These are phyloP conservation scores for Drosophila persimilis DNA, from an alignment of 1,140 invertebrate genomes.

Conservation along the genomic window DNA sequence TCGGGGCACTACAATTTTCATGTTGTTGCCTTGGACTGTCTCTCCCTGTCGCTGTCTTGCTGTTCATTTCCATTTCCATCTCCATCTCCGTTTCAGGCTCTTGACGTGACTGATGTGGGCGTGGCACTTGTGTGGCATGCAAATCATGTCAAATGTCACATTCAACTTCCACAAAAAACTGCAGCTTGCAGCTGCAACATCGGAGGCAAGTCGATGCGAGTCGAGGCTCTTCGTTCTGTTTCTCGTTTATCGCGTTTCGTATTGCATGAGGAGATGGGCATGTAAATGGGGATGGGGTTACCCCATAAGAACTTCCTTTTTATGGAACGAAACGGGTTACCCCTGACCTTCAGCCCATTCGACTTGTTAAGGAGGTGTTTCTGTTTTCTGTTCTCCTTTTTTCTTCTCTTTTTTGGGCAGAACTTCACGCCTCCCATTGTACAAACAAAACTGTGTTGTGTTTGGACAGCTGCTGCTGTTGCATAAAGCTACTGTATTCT, in stretches of 20 bases:
- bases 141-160: slow-evolving; percentile 81
- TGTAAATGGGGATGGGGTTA: neutral
- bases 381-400: slow-evolving; percentile 2
- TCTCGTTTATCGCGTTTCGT: no score
- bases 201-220: neutral
- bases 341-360: slow-evolving; percentile 53
- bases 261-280: no score
- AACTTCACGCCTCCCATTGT: slow-evolving; percentile 25
- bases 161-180: slow-evolving; percentile 39
- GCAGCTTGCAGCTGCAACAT: slow-evolving; percentile 47
- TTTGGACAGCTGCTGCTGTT: slow-evolving; percentile 65
- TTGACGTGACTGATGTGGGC: slow-evolving; percentile 66
- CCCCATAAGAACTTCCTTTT: slow-evolving; percentile 41
- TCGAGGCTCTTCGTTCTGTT: neutral
- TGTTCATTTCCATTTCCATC: neutral
- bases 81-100: slow-evolving; percentile 13
- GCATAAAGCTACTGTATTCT: slow-evolving; percentile 37
- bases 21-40: slow-evolving; percentile 26
- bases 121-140: slow-evolving; percentile 73
- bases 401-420: slow-evolving; percentile 14
- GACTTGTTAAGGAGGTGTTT: slow-evolving; percentile 37
- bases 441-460: slow-evolving; percentile 13
- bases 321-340: slow-evolving; percentile 32
- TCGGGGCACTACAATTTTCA: slow-evolving; percentile 22
- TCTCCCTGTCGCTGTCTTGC: slow-evolving; percentile 4